Percentiles rank a stretch among this genome's conserved stretches.
Conservation (phyloP, 23 tunicate species). For the Oikopleura dioica region DNA sequence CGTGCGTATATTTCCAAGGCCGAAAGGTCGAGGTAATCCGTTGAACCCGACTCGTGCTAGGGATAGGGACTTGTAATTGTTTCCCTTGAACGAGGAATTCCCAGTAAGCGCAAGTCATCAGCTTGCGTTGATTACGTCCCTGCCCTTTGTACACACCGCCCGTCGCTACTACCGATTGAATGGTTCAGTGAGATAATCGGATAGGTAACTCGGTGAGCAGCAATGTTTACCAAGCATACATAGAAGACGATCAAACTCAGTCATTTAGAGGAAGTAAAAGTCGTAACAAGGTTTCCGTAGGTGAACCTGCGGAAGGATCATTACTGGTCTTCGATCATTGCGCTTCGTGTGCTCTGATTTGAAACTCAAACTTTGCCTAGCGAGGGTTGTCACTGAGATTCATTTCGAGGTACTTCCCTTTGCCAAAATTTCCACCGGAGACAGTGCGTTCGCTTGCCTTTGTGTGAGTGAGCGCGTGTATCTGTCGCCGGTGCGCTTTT, state of each 20-base stretch:
- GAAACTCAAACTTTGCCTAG: too few species aligned
- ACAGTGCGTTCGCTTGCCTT: too few species aligned
- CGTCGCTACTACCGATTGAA: constrained; percentile 47
- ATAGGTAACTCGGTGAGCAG: constrained; percentile 14
- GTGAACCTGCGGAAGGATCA: constrained; percentile 27
- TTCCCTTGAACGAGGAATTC: constrained; percentile 39
- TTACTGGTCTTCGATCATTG: too few species aligned
- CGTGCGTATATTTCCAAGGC: constrained; percentile 15
- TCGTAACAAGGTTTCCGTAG: constrained; percentile 32
- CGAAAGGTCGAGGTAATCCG: constrained; percentile 27
- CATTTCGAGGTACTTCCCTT: too few species aligned
- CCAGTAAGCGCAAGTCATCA: constrained; percentile 41
- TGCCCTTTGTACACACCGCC: constrained; percentile 66
- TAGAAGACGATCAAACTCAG: constrained; percentile 26
- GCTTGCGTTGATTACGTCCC: constrained; percentile 53
- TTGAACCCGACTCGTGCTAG: constrained; percentile 29
- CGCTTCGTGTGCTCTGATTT: too few species aligned
- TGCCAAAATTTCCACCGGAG: too few species aligned
- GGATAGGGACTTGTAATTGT: constrained; percentile 39
- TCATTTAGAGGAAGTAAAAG: constrained; percentile 24
- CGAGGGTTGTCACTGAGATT: too few species aligned
- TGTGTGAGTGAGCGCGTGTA: too few species aligned
- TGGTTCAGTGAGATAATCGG: constrained; percentile 30
- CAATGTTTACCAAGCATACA: background rate
- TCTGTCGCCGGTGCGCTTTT: too few species aligned